Conservation (phyloP, 2,888 invertebrate species). For the Nomada lathburiana region DNA sequence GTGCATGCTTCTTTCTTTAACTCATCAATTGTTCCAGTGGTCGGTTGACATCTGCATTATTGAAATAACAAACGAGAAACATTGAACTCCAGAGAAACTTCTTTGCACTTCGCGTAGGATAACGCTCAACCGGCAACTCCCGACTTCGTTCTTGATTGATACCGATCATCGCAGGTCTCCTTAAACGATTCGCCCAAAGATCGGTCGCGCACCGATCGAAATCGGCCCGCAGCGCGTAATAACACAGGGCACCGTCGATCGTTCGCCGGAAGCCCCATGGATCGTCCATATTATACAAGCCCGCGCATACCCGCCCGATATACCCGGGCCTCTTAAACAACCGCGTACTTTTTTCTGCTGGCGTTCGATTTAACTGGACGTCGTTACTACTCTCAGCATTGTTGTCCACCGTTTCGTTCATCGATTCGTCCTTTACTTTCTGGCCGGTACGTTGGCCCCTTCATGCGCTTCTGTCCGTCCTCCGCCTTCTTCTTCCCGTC, state of each 20-base stretch:
- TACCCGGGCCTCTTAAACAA: conserved; percentile 63
- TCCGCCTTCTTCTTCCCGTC: conserved; percentile 46
- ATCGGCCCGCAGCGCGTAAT: conserved; percentile 24
- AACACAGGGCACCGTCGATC: conserved; percentile 35
- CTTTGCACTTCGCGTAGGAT: too few species aligned
- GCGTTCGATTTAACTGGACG: conserved; percentile 80
- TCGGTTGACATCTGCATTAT: too few species aligned
- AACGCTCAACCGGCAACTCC: too few species aligned
- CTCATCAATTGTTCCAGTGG: too few species aligned
- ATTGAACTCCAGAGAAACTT: too few species aligned
- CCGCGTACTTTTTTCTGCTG: conserved; percentile 63
- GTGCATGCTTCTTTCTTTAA: too few species aligned
- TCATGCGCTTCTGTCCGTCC: conserved; percentile 4
- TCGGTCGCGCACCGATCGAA: conserved; percentile 12
- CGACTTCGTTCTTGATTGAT: too few species aligned
- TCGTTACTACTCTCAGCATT: conserved; percentile 81
- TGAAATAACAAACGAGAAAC: too few species aligned
- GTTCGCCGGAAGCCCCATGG: conserved; percentile 53
- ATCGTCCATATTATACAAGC: conserved; percentile 10
- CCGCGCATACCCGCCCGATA: conserved; percentile 41
- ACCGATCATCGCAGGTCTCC: too few species aligned
- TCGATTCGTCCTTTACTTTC: conserved; percentile 73
- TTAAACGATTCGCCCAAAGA: background rate
- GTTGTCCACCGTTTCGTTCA: conserved; percentile 78
- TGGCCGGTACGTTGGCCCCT: conserved; percentile 54